Conservation (phyloP, 2,113 vertebrate genomes). For the Spilogale gracilis region DNA sequence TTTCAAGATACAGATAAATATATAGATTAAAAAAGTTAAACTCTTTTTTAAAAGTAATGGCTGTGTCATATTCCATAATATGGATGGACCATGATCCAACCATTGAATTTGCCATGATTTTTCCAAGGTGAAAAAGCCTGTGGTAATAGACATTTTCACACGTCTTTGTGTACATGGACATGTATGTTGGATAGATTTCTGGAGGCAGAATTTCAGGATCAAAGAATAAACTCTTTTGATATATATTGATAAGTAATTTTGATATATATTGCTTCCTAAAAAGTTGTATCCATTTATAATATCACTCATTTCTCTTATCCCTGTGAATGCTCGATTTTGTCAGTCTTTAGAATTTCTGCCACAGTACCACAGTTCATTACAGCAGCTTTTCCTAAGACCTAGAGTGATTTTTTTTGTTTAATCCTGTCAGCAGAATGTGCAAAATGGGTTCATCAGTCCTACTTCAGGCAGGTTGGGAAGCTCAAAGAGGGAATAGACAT, state of each 20-base stretch:
- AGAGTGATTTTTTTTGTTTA: not conserved
- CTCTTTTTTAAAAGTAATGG: not conserved
- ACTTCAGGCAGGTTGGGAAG: not conserved
- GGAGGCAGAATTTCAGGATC: not conserved
- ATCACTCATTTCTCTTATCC: not conserved
- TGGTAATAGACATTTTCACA: not conserved
- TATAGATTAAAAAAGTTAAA: not conserved
- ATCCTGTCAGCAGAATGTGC: not conserved
- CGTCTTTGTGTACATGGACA: not conserved
- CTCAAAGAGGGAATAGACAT: not conserved
- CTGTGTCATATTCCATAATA: not conserved
- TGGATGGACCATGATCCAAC: not conserved
- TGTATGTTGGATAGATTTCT: not conserved
- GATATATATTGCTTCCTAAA: conserved; percentile 1
- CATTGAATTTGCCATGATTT: not conserved
- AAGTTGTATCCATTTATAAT: not conserved
- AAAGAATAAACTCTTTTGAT: not conserved
- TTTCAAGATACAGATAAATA: not conserved
- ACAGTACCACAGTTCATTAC: not conserved
- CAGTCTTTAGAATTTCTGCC: not conserved
- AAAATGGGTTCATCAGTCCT: not conserved
- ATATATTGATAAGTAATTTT: conserved; percentile 28
- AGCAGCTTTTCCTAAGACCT: not conserved
- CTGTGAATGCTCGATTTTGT: not conserved
- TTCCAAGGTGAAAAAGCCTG: not conserved